Conservation (phyloP, 2,113 vertebrate genomes). For the Brienomyrus longianalis region DNA sequence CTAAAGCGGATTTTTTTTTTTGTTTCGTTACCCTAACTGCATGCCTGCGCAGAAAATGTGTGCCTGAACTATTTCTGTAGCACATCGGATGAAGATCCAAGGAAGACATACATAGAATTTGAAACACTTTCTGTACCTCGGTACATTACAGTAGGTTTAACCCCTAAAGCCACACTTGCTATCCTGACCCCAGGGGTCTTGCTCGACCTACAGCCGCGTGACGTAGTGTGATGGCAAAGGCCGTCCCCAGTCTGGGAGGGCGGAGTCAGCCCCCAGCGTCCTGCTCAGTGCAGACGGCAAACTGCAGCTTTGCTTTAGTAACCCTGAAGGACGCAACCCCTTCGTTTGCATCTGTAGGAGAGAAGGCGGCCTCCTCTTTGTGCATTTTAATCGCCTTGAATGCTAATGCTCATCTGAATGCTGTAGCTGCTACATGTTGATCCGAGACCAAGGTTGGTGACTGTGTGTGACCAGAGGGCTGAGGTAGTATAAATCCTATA, state of each 20-base stretch:
- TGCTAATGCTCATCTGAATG: slow-evolving; percentile 27
- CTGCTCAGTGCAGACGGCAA: slow-evolving; percentile 35
- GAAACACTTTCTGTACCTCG: slow-evolving; percentile 52
- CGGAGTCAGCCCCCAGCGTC: slow-evolving; percentile 21
- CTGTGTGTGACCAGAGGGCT: slow-evolving; percentile 13
- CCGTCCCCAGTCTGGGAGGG: neutral
- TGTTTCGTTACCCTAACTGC: slow-evolving; percentile 42
- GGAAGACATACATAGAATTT: slow-evolving; percentile 52
- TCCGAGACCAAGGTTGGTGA: slow-evolving; percentile 17
- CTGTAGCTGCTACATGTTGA: slow-evolving; percentile 10
- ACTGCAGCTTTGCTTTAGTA: slow-evolving; percentile 30
- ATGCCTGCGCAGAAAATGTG: slow-evolving; percentile 58
- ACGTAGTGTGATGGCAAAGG: neutral
- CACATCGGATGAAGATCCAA: slow-evolving; percentile 25
- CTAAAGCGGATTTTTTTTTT: slow-evolving; percentile 15
- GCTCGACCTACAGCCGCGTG: neutral
- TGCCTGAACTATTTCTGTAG: slow-evolving; percentile 50
- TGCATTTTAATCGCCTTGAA: slow-evolving; percentile 41
- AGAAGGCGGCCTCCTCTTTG: slow-evolving; percentile 27
- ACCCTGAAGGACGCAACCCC: slow-evolving; percentile 19
- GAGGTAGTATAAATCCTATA: neutral
- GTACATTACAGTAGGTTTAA: slow-evolving; percentile 42
- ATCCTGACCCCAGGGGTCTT: slow-evolving; percentile 43
- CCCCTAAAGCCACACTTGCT: slow-evolving; percentile 47
- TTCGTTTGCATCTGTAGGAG: slow-evolving; percentile 19